Conservation (phyloP, 2,797 vertebrate genomes). For the Sardinella longiceps region DNA sequence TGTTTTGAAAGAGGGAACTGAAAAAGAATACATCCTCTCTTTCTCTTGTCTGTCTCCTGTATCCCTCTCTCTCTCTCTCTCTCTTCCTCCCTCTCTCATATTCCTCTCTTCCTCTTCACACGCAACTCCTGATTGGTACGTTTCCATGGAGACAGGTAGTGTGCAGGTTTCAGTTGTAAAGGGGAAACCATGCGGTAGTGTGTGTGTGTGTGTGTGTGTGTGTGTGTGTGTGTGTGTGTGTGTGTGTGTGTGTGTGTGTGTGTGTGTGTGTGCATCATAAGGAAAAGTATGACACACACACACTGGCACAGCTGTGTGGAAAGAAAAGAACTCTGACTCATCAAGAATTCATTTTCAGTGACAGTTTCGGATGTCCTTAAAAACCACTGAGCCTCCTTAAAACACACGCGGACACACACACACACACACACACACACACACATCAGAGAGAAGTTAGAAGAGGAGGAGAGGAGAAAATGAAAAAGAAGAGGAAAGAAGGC, state of each 20-base stretch:
- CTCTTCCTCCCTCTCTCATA: too few relatives aligned
- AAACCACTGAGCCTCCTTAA: neutral
- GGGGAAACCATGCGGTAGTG: neutral
- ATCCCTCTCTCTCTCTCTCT: neutral
- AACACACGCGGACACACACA: neutral
- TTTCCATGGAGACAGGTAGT: constrained; percentile 5
- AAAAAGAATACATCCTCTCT: neutral
- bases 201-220: too few relatives aligned
- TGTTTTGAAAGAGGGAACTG: neutral
- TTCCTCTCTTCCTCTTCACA: neutral
- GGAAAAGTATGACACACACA: neutral
- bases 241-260: neutral
- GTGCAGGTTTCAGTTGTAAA: neutral
- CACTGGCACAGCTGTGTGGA: neutral
- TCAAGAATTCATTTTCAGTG: constrained; percentile 13
- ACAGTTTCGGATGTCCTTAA: neutral
- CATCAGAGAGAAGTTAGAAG: too few relatives aligned
- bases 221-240: neutral
- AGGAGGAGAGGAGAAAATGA: neutral
- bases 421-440: too few relatives aligned
- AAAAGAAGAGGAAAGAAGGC: too few relatives aligned
- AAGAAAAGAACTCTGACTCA: constrained; percentile 16
- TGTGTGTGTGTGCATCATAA: neutral
- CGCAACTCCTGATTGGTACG: neutral
- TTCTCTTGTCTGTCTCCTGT: neutral